phyloP scores from a whole-genome alignment of 2,113 vertebrate species.

The Halichoerus grypus region DNA sequence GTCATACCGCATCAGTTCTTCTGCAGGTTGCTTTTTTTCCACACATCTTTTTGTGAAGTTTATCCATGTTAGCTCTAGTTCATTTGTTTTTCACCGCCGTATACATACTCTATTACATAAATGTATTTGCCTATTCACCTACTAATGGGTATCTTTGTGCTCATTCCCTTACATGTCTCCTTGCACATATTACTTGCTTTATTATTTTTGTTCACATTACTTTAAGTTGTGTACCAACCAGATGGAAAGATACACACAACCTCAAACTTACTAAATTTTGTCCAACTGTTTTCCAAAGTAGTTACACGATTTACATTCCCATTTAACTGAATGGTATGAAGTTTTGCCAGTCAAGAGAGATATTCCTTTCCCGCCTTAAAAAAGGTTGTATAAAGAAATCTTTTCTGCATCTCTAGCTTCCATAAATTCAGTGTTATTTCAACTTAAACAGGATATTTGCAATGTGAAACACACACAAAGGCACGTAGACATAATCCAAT shows the following conservation, averaged over 20 bases:
- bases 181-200: neutral
- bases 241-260: neutral
- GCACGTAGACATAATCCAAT: neutral
- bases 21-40: neutral
- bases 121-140: neutral
- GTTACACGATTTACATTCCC: neutral
- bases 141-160: neutral
- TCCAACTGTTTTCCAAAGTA: neutral
- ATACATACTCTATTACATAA: neutral
- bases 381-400: neutral
- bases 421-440: conserved; percentile 4
- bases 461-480: neutral
- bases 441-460: conserved; percentile 9
- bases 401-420: neutral
- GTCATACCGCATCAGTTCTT: neutral
- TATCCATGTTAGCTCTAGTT: neutral
- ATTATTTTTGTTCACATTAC: neutral
- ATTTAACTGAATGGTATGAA: conserved; percentile 13
- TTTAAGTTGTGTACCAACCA: neutral
- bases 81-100: neutral
- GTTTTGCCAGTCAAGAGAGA: neutral
- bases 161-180: neutral
- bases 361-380: neutral
- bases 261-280: neutral
- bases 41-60: neutral